phyloP scores from a whole-genome alignment of 1,140 invertebrate species.

The Anoplolepis gracilipes region DNA sequence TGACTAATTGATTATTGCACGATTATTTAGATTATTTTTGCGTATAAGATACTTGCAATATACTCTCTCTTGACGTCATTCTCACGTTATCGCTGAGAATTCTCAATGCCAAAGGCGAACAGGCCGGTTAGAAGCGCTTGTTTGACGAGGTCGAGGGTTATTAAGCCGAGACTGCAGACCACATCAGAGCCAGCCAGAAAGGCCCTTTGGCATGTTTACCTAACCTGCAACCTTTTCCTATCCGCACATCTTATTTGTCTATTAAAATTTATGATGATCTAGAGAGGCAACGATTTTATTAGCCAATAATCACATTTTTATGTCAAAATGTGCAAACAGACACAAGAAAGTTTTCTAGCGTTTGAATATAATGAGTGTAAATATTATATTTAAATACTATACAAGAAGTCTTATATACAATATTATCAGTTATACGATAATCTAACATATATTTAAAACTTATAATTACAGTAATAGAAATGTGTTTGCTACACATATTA shows the following conservation, averaged over 20 bases:
- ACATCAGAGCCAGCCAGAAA: conserved; percentile 83
- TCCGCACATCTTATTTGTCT: conserved; percentile 56
- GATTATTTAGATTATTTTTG: neutral
- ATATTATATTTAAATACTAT: neutral
- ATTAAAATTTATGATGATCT: conserved; percentile 70
- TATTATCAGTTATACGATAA: neutral
- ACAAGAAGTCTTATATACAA: neutral
- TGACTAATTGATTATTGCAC: too few species aligned
- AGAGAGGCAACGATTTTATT: neutral
- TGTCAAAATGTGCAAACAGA: neutral
- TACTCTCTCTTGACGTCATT: conserved; percentile 20
- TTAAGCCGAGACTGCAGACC: conserved; percentile 84
- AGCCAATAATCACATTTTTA: neutral
- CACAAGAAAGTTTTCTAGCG: neutral
- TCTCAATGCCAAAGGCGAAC: conserved; percentile 69
- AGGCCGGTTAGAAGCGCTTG: conserved; percentile 82
- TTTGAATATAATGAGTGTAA: neutral
- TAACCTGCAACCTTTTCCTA: conserved; percentile 66
- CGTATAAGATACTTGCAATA: neutral
- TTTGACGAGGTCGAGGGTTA: conserved; percentile 85
- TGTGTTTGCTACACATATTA: neutral
- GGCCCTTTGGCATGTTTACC: conserved; percentile 80
- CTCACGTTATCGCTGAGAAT: conserved; percentile 52
- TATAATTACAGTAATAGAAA: neutral
- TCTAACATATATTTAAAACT: conserved; percentile 5